Base-by-base conservation (phyloP, 1,140 invertebrate genomes). In the Penaeus chinensis region DNA sequence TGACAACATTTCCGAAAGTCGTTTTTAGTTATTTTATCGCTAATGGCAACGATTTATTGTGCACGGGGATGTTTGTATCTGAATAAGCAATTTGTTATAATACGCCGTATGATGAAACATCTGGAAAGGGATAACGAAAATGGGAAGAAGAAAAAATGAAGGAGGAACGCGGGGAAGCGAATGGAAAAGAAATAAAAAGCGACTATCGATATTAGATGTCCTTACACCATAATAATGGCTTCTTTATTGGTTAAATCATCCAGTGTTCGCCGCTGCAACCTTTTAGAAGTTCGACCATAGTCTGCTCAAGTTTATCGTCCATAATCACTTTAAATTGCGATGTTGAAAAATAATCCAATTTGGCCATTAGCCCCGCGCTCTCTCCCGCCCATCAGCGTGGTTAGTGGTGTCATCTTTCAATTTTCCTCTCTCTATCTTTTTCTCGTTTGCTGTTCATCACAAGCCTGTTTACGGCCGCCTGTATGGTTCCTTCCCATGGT, bases 361-460 rank as follows among this genome's bases (percentile, higher is more conserved):
- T 85, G 76, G 82, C 69, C 69, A 62, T 74, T 76, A 76, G 27
- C 62, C n/a, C 66, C 69, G 62, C 24, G n/a, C 24, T 54, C 19
- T 42, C 24, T 42, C 65, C n/a, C 60, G 20, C 61, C 61, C 16
- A n/a, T 13, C 63, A 22, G 62, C 47, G 20, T 32, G n/a, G 66
- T 32, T 71, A 22, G 22, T 18, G 22, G 24, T 78, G 27, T n/a
- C 76, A 32, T 22, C 76, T 78, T 42, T 78, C 27, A 22, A 27
- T 42, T 47, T 78, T 78, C 76, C 24, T 71, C 79, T 81, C 65
- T 87, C 85, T 47, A 87, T 87, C 85, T 71, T 87, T 87, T 60
- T 37, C 85, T 87, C 85, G 85, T 87, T 87, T 71, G 85, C 78
- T 87, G 78, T 87, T 87, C 85, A 87, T 87, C 85, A 87, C 79